These are phyloP conservation scores for Drosophila ercepeae DNA, from an alignment of 1,140 invertebrate genomes.

Conservation along the genomic window DNA sequence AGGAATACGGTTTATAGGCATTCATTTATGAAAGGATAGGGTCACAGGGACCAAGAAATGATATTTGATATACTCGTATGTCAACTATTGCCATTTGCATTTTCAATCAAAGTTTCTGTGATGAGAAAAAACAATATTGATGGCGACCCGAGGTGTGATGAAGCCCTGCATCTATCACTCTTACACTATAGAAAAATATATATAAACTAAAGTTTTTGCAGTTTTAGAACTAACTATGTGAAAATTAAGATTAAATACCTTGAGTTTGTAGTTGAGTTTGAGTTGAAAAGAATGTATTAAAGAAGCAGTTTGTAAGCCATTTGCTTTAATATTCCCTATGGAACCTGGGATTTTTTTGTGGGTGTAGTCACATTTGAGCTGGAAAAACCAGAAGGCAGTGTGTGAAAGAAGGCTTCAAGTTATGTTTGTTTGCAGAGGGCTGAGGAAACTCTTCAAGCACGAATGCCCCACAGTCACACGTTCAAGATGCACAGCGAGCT, in stretches of 20 bases:
- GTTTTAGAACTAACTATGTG: no score
- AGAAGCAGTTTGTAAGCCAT: no score
- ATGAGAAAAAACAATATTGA: conserved; percentile 26
- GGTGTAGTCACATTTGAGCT: conserved; percentile 8
- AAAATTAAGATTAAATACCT: no score
- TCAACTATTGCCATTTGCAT: conserved; percentile 44
- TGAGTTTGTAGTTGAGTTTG: no score
- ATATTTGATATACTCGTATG: conserved; percentile 33
- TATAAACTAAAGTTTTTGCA: no score
- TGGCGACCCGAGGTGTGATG: conserved; percentile 18
- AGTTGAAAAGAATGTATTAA: no score
- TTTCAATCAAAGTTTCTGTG: conserved; percentile 35
- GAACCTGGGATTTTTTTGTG: background rate
- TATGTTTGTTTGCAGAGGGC: conserved; percentile 60
- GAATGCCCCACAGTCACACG: conserved; percentile 75
- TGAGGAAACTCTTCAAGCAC: conserved; percentile 75
- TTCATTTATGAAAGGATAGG: background rate
- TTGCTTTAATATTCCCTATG: background rate
- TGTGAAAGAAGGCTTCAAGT: conserved; percentile 59
- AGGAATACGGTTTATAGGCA: background rate
- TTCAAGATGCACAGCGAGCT: conserved; percentile 57
- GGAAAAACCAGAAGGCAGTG: conserved; percentile 37
- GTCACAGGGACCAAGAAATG: conserved; percentile 9
- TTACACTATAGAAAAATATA: conserved; percentile 2
- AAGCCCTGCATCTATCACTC: conserved; percentile 11